Evolutionary conservation across 2,888 invertebrate genomes (phyloP).

Genomic region (Drosophila melanosoma): DNA sequence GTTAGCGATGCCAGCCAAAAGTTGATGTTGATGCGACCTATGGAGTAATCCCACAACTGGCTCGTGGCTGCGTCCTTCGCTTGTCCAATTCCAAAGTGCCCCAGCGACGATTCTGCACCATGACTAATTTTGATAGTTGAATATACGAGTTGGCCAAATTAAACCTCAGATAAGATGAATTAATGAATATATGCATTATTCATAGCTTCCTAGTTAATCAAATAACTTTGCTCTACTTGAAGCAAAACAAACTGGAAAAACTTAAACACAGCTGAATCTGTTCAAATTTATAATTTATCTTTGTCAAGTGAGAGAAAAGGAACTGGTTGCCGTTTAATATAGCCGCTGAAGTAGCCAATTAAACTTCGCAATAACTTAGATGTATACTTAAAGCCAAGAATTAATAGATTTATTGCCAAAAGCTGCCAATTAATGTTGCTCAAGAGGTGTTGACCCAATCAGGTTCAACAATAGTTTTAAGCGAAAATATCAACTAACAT

Average conservation of each 20-base stretch:
- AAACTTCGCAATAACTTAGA: background rate
- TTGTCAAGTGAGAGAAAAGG: background rate
- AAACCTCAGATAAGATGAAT: conserved; percentile 12
- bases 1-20: conserved; percentile 40
- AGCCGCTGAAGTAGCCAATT: background rate
- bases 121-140: conserved; percentile 25
- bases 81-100: conserved; percentile 4
- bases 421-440: conserved; percentile 4
- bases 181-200: conserved; percentile 54
- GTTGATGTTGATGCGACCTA: conserved; percentile 33
- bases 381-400: background rate
- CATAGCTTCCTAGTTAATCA: conserved; percentile 15
- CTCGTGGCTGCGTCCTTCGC: conserved; percentile 42
- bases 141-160: conserved; percentile 3
- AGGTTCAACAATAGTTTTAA: background rate
- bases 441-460: conserved; percentile 6
- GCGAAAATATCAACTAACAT: background rate
- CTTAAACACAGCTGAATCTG: background rate
- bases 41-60: conserved; percentile 49
- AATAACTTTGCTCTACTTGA: conserved; percentile 8
- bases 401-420: conserved; percentile 7
- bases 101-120: conserved; percentile 34
- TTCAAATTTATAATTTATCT: background rate
- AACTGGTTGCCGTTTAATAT: background rate
- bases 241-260: background rate